A percentile compares a stretch with the other conserved stretches of the same genome.
phyloP scores from a whole-genome alignment of 1,140 invertebrate species.

The Orius laevigatus region DNA sequence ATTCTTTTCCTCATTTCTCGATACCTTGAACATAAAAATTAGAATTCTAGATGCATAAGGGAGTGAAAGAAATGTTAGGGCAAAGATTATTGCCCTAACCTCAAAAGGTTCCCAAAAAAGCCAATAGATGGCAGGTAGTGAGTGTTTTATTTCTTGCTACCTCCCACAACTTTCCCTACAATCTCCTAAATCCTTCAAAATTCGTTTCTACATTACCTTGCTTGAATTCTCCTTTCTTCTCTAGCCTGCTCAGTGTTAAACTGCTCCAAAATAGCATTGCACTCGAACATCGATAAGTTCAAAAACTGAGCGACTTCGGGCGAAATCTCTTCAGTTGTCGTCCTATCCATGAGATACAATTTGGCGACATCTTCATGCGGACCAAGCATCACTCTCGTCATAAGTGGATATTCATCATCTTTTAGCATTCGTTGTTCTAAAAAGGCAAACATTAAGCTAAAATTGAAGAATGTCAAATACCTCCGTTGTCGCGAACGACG shows the following conservation, averaged over 20 bases:
- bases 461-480: constrained; percentile 26
- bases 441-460: constrained; percentile 20
- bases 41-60: not conserved
- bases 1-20: constrained; percentile 47
- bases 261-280: constrained; percentile 58
- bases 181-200: no score
- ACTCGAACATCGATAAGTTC: constrained; percentile 60
- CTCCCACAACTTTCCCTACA: no score
- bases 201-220: no score
- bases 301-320: constrained; percentile 70
- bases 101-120: no score
- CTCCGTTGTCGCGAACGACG: constrained; percentile 66
- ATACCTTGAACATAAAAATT: constrained; percentile 30
- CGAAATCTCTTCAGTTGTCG: constrained; percentile 54
- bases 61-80: not conserved
- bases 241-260: constrained; percentile 61
- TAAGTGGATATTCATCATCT: constrained; percentile 62
- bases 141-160: no score
- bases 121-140: no score
- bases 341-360: constrained; percentile 62
- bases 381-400: constrained; percentile 58
- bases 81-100: no score
- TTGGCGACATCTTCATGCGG: constrained; percentile 68
- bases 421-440: constrained; percentile 55
- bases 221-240: constrained; percentile 47